Conservation (phyloP, 2,113 vertebrate species). For the Lophius piscatorius region DNA sequence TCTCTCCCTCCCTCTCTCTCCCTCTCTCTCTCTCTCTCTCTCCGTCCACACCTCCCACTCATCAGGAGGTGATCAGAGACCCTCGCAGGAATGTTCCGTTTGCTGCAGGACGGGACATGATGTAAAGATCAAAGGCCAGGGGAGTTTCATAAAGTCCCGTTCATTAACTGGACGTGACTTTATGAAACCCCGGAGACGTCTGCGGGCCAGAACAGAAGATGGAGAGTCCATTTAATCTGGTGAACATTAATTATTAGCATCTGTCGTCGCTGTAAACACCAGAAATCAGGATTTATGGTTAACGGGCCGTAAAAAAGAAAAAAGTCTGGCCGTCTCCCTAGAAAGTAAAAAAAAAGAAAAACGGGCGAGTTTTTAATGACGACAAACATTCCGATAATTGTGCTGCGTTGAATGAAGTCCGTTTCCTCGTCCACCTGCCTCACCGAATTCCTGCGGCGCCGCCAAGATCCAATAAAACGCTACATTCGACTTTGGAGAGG, state of each 20-base stretch:
- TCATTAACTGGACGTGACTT: constrained; percentile 5
- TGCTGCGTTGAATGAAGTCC: constrained; percentile 62
- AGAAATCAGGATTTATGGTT: constrained; percentile 52
- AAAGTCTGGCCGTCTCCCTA: constrained; percentile 55
- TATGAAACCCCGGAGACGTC: not conserved
- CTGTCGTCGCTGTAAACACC: constrained; percentile 58
- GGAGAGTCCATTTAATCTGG: constrained; percentile 6
- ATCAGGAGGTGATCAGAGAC: constrained; percentile 62
- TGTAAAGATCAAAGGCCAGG: not conserved
- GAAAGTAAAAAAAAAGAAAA: constrained; percentile 37
- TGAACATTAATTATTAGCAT: constrained; percentile 57
- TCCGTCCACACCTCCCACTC: constrained; percentile 50
- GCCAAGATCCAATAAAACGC: constrained; percentile 72
- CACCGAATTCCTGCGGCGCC: constrained; percentile 60
- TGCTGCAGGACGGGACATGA: constrained; percentile 39
- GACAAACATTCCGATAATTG: constrained; percentile 71
- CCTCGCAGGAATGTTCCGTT: constrained; percentile 45
- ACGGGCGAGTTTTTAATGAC: constrained; percentile 51
- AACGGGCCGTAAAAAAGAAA: constrained; percentile 66
- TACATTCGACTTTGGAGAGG: constrained; percentile 44
- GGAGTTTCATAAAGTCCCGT: too few species aligned
- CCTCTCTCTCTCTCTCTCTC: constrained; percentile 13
- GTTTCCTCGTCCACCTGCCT: constrained; percentile 76
- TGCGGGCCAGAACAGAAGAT: not conserved
- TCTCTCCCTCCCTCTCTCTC: too few species aligned